These are phyloP conservation scores for Spermophilus dauricus DNA, from an alignment of 2,113 vertebrate genomes.

Conservation along the genomic window DNA sequence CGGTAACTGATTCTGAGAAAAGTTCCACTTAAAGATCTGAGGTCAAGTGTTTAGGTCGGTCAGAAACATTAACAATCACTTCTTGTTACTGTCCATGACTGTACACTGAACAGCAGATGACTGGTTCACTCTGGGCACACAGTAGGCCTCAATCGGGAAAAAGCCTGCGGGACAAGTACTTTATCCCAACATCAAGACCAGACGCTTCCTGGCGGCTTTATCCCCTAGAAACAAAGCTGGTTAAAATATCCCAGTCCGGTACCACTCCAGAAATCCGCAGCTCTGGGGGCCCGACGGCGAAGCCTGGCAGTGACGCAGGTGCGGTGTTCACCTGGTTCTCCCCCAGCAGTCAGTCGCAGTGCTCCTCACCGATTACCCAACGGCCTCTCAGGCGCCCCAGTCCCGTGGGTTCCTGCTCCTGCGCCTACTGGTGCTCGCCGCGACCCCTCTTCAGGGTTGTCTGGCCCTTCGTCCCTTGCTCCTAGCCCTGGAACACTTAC, in stretches of 20 bases:
- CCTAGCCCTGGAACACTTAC: conserved; percentile 86
- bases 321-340: neutral
- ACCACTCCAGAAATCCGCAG: neutral
- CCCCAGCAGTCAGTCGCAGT: neutral
- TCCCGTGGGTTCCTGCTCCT: neutral
- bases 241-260: neutral
- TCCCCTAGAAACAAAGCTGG: neutral
- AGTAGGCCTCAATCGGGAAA: neutral
- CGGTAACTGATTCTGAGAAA: neutral
- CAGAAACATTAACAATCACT: neutral
- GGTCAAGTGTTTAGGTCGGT: neutral
- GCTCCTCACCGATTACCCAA: neutral
- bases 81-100: neutral
- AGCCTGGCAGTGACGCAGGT: neutral
- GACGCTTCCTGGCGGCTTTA: neutral
- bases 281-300: neutral
- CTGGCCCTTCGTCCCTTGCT: neutral
- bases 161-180: neutral
- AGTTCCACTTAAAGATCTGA: neutral
- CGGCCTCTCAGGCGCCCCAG: neutral
- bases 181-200: neutral
- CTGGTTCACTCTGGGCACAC: neutral
- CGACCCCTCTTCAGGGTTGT: neutral
- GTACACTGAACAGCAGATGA: neutral
- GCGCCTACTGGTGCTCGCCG: neutral